Percentiles rank a stretch among this genome's conserved stretches.
Evolutionary conservation across 2,113 vertebrate species (phyloP).

Genomic region (Sander vitreus): DNA sequence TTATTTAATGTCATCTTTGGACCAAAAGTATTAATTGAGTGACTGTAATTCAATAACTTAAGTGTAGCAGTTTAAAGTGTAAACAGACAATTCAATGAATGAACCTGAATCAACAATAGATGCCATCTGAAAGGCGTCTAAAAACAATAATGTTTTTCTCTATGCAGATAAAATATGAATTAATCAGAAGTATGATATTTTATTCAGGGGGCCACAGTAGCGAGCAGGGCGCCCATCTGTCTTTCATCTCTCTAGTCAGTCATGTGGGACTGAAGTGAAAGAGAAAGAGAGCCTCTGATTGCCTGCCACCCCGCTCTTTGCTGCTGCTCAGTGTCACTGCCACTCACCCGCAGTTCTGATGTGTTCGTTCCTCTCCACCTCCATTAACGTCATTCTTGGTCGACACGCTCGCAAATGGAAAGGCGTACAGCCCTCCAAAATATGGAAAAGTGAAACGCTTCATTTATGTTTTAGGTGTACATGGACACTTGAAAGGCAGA

Average conservation of each 20-base stretch:
- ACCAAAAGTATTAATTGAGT: background rate
- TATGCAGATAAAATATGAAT: conserved; percentile 77
- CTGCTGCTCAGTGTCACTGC: conserved; percentile 83
- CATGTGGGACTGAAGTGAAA: conserved; percentile 75
- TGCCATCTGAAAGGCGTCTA: conserved; percentile 28
- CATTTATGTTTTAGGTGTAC: conserved; percentile 83
- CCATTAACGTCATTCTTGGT: conserved; percentile 76
- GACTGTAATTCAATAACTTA: background rate
- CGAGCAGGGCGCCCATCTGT: conserved; percentile 72
- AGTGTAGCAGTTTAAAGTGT: background rate
- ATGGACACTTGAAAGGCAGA: conserved; percentile 73
- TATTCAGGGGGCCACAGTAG: conserved; percentile 75
- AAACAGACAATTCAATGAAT: conserved; percentile 11
- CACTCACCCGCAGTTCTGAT: conserved; percentile 77
- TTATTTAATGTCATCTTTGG: background rate
- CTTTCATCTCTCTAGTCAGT: conserved; percentile 78
- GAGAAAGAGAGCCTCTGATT: conserved; percentile 66
- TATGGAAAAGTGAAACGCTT: conserved; percentile 59
- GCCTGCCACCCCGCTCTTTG: conserved; percentile 72
- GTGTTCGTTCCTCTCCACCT: conserved; percentile 75
- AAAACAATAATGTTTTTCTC: conserved; percentile 59
- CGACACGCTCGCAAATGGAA: conserved; percentile 81
- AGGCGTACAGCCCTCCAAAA: conserved; percentile 47
- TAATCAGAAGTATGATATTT: conserved; percentile 82
- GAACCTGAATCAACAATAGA: conserved; percentile 43